These are phyloP conservation scores for Oryzias sinensis DNA, from an alignment of 2,797 vertebrate genomes.

Conservation along the genomic window DNA sequence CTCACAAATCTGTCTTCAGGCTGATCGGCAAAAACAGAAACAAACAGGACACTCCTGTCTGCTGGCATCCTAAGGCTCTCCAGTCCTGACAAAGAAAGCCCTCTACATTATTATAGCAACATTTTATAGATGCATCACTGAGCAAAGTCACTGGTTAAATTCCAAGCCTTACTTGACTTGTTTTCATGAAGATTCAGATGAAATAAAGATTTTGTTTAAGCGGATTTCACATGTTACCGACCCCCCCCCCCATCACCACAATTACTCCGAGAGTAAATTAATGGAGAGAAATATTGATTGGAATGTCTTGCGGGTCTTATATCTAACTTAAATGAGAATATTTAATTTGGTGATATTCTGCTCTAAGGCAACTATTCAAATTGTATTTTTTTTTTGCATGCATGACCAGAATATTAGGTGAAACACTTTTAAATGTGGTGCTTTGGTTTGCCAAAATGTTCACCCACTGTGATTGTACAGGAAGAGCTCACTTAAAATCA, in stretches of 20 bases:
- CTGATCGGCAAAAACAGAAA: constrained; percentile 46
- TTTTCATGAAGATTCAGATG: not conserved
- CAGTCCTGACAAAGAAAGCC: constrained; percentile 64
- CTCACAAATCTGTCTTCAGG: constrained; percentile 48
- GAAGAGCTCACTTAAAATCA: not conserved
- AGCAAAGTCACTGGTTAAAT: too few species aligned
- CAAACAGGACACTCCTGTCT: constrained; percentile 43
- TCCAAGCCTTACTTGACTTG: too few species aligned
- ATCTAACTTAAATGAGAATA: constrained; percentile 34
- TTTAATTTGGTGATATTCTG: constrained; percentile 51
- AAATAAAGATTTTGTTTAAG: not conserved
- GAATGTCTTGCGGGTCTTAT: constrained; percentile 26
- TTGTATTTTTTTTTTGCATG: constrained; percentile 32
- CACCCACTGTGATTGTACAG: not conserved
- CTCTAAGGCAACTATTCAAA: constrained; percentile 35
- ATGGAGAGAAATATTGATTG: constrained; percentile 40
- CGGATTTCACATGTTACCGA: constrained; percentile 25
- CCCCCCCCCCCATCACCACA: not conserved
- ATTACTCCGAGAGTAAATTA: constrained; percentile 32
- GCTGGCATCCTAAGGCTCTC: constrained; percentile 47
- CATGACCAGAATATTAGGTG: constrained; percentile 31
- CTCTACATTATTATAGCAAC: too few species aligned
- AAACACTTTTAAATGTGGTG: constrained; percentile 4
- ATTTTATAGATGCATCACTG: too few species aligned
- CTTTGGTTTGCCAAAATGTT: not conserved